These are phyloP conservation scores for Glossophaga mutica DNA, from an alignment of 2,797 vertebrate genomes.

Conservation along the genomic window DNA sequence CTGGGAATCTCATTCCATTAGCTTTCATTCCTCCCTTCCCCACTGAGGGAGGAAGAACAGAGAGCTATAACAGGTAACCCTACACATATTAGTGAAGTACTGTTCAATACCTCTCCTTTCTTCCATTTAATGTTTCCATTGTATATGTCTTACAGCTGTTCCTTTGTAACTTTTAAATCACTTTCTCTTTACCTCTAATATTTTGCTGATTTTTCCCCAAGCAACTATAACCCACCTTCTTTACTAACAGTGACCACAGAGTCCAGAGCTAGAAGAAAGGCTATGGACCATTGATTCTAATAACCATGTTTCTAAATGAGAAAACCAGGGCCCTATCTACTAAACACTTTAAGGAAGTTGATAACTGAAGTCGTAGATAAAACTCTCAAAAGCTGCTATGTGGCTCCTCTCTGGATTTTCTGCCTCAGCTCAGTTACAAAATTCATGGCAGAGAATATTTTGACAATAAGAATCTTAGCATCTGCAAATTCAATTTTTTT, in stretches of 20 bases:
- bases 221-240: not conserved
- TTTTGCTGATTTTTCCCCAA: not conserved
- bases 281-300: not conserved
- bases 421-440: not conserved
- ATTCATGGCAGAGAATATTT: not conserved
- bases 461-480: not conserved
- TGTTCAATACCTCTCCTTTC: not conserved
- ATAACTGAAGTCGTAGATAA: constrained; percentile 16
- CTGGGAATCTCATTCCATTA: not conserved
- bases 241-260: not conserved
- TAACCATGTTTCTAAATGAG: not conserved
- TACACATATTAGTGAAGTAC: not conserved
- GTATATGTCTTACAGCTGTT: not conserved
- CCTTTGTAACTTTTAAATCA: not conserved
- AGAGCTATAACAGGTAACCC: not conserved
- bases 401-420: not conserved
- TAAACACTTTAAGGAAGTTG: constrained; percentile 19
- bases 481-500: not conserved
- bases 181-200: not conserved
- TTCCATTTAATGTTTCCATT: not conserved
- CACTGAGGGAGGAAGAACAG: not conserved
- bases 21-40: not conserved
- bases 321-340: not conserved
- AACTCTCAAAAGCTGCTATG: not conserved
- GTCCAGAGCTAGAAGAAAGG: not conserved